Percentiles rank a stretch among this genome's conserved stretches.
Conservation (phyloP, 2,888 invertebrate genomes). For the Lobophora halterata region DNA sequence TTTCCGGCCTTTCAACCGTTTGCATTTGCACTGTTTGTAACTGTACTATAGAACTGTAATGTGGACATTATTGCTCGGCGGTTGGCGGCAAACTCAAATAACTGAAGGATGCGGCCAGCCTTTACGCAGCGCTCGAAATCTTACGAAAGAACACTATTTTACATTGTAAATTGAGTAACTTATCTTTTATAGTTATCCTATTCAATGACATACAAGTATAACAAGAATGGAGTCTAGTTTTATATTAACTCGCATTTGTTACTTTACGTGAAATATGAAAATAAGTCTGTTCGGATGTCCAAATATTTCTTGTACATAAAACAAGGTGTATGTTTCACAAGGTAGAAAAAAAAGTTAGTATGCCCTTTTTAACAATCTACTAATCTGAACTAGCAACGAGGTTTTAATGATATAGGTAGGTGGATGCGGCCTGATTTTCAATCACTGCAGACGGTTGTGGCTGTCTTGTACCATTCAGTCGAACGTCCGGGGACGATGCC, state of each 20-base stretch:
- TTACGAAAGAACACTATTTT: too few species aligned
- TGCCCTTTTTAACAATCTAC: slow-evolving; percentile 18
- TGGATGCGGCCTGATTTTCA: slow-evolving; percentile 70
- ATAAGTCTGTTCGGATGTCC: too few species aligned
- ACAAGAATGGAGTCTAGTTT: too few species aligned
- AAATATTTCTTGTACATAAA: too few species aligned
- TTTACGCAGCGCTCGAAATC: background rate
- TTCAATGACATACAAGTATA: too few species aligned
- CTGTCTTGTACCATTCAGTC: slow-evolving; percentile 53
- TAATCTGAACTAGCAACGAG: slow-evolving; percentile 54
- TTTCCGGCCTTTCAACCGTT: slow-evolving; percentile 18
- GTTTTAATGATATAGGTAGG: slow-evolving; percentile 59
- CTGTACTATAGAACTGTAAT: too few species aligned
- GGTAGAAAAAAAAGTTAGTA: background rate
- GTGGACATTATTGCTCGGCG: slow-evolving; percentile 16
- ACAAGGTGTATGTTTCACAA: too few species aligned
- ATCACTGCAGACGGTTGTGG: slow-evolving; percentile 45
- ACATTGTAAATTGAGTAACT: too few species aligned
- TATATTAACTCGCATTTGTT: too few species aligned
- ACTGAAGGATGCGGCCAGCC: background rate
- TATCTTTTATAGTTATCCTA: too few species aligned
- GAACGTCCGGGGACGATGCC: slow-evolving; percentile 51
- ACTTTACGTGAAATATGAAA: too few species aligned
- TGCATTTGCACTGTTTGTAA: too few species aligned
- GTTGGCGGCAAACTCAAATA: slow-evolving; percentile 8